Conservation (phyloP, 2,113 vertebrate genomes). For the Eolophus roseicapilla region DNA sequence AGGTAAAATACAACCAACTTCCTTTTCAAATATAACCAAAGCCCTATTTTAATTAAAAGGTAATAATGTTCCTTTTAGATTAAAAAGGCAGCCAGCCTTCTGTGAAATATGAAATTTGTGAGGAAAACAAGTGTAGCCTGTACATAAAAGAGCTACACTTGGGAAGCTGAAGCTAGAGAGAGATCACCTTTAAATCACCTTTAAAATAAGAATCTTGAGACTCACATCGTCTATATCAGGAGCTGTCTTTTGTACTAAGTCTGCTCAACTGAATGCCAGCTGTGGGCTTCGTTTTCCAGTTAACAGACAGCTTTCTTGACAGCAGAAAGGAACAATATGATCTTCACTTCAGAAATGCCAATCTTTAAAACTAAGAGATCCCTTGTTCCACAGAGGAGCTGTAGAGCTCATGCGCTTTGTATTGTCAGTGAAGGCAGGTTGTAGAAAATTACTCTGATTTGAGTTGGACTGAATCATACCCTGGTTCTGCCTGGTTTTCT, state of each 20-base stretch:
- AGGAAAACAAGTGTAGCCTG: not conserved
- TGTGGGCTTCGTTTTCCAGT: not conserved
- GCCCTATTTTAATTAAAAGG: not conserved
- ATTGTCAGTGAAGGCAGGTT: not conserved
- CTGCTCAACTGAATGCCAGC: not conserved
- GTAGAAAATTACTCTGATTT: not conserved
- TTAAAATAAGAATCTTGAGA: not conserved
- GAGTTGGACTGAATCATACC: not conserved
- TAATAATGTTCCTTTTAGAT: not conserved
- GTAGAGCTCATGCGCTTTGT: not conserved
- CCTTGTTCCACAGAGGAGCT: not conserved
- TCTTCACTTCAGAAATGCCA: not conserved
- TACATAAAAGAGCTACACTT: not conserved
- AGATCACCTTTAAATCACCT: not conserved
- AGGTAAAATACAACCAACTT: not conserved
- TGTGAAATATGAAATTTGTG: fast-evolving
- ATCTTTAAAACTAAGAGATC: not conserved
- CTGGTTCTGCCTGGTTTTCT: not conserved
- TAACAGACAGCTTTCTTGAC: not conserved
- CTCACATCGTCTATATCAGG: not conserved
- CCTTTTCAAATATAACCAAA: not conserved
- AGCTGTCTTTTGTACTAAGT: not conserved
- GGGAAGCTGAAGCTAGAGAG: not conserved
- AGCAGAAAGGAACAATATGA: not conserved
- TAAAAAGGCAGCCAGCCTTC: not conserved